Evolutionary conservation across 2,113 vertebrate genomes (phyloP).

Genomic region (Zosterops lateralis): DNA sequence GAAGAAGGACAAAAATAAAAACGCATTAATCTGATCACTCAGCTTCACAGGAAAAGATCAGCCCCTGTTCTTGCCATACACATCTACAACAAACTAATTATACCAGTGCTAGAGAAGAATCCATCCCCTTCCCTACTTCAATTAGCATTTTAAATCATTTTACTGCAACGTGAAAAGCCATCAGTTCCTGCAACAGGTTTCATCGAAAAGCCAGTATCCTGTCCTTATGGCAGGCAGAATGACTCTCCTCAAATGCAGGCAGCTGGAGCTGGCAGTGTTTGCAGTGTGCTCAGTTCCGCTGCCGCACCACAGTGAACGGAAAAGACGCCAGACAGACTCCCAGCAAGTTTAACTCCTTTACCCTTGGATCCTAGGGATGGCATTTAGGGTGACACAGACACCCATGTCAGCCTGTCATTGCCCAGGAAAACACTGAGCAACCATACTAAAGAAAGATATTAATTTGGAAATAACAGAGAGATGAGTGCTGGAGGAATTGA

Average conservation of each 20-base stretch:
- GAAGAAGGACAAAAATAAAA: background rate
- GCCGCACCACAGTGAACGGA: fast-evolving
- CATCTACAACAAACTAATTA: background rate
- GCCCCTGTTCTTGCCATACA: background rate
- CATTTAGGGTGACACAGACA: background rate
- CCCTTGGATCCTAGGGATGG: background rate
- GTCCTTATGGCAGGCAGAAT: background rate
- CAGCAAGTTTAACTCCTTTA: background rate
- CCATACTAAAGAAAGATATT: background rate
- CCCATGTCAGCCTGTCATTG: background rate
- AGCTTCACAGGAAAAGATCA: conserved; percentile 1
- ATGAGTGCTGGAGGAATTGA: background rate
- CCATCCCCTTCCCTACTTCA: background rate
- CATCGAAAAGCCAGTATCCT: background rate
- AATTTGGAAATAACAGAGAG: background rate
- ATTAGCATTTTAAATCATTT: background rate
- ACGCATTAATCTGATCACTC: background rate
- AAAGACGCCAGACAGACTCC: background rate
- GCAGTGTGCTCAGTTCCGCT: background rate
- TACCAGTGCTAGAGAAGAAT: background rate
- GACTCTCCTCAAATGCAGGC: background rate
- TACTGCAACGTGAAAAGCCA: background rate
- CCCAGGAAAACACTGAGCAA: background rate
- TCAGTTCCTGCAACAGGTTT: background rate
- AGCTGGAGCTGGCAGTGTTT: background rate